Evolutionary conservation across 2,888 invertebrate species (phyloP).

Genomic region (Cremastobaeus sp.): DNA sequence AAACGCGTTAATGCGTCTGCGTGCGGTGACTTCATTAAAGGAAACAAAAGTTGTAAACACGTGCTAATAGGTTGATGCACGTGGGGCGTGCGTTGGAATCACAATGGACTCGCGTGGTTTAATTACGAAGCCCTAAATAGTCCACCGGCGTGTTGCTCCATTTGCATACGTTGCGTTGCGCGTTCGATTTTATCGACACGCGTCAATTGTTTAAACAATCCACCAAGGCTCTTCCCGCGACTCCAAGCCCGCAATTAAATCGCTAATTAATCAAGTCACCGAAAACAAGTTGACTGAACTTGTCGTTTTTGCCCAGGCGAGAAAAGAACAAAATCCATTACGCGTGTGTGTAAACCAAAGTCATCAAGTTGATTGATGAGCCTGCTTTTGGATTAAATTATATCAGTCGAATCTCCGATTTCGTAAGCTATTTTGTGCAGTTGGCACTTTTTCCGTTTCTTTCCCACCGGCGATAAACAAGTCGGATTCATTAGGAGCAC

Average conservation of each 20-base stretch:
- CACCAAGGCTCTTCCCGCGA: background rate
- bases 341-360: conserved; percentile 1
- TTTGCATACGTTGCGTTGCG: conserved; percentile 45
- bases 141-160: conserved; percentile 29
- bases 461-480: background rate
- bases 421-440: conserved; percentile 2
- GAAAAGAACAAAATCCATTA: background rate
- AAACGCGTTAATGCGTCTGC: conserved; percentile 4
- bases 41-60: conserved; percentile 38
- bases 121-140: conserved; percentile 41
- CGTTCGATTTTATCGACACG: too few species aligned
- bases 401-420: conserved; percentile 1
- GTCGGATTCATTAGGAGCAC: background rate
- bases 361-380: conserved; percentile 7
- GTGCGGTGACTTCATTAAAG: conserved; percentile 8
- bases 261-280: background rate
- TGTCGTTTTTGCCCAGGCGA: background rate
- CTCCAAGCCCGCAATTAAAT: background rate
- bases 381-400: background rate
- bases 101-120: conserved; percentile 38
- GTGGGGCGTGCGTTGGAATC: conserved; percentile 53
- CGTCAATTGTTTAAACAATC: conserved; percentile 39
- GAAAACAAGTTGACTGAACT: background rate
- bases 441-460: background rate
- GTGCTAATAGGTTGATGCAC: conserved; percentile 42